phyloP scores from a whole-genome alignment of 1,140 invertebrate species.

The Marisa cornuarietis region DNA sequence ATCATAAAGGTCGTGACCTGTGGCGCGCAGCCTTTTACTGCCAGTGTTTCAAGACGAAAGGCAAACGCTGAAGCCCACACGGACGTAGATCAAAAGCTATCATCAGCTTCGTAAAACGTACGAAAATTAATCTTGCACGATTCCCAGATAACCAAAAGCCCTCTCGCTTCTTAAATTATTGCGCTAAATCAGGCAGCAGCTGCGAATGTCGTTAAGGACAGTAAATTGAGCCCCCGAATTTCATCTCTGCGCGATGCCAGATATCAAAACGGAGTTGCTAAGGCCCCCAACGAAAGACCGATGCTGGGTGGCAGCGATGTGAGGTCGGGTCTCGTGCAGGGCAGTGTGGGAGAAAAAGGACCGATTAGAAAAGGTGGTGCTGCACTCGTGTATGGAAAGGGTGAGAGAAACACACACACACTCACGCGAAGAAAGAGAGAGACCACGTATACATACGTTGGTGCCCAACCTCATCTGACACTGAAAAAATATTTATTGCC shows the following conservation, averaged over 20 bases:
- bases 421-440: not conserved
- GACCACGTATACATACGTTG: too few species aligned
- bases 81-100: slow-evolving; percentile 1
- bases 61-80: too few species aligned
- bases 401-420: not conserved
- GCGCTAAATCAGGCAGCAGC: slow-evolving; percentile 4
- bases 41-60: too few species aligned
- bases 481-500: too few species aligned
- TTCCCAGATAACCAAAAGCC: not conserved
- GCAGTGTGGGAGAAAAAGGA: too few species aligned
- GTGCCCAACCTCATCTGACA: too few species aligned
- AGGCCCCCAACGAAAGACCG: too few species aligned
- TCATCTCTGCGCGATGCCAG: slow-evolving; percentile 14
- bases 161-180: slow-evolving; percentile 6
- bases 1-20: too few species aligned
- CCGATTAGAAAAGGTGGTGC: too few species aligned
- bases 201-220: slow-evolving; percentile 3
- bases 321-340: too few species aligned
- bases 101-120: not conserved
- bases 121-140: not conserved
- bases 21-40: too few species aligned
- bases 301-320: too few species aligned
- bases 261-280: slow-evolving; percentile 14
- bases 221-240: slow-evolving; percentile 9
- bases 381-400: not conserved